Conservation (phyloP, 2,797 vertebrate species). For the Cephalopachus bancanus region DNA sequence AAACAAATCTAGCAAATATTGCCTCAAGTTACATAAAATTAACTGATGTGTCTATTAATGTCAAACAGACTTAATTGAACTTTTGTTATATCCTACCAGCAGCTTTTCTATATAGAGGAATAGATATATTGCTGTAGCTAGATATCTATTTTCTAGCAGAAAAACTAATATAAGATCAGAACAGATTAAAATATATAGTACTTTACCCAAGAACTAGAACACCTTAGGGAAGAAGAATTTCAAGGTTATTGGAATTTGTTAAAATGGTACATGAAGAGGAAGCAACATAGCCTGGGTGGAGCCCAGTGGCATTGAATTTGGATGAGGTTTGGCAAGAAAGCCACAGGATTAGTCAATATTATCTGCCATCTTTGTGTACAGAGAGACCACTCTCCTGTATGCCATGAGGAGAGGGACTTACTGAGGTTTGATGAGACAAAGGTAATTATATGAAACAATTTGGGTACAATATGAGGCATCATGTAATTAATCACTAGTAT, state of each 20-base stretch:
- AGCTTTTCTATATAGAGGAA: slow-evolving; percentile 16
- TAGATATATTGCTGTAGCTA: not conserved
- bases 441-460: slow-evolving; percentile 33
- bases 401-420: not conserved
- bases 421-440: not conserved
- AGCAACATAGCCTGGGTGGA: not conserved
- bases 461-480: not conserved
- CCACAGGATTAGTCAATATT: not conserved
- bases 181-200: not conserved
- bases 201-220: not conserved
- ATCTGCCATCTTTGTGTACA: not conserved
- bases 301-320: not conserved
- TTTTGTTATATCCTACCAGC: not conserved
- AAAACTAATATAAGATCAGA: not conserved
- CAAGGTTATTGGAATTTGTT: not conserved
- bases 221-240: not conserved
- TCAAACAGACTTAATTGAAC: not conserved
- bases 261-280: not conserved
- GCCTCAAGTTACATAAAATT: slow-evolving; percentile 7
- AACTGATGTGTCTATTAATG: not conserved
- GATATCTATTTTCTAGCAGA: not conserved
- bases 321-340: not conserved
- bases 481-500: slow-evolving; percentile 3
- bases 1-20: slow-evolving; percentile 46
- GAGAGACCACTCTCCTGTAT: not conserved